Evolutionary conservation across 1,140 invertebrate genomes (phyloP).

Genomic region (Rhysida immarginata): DNA sequence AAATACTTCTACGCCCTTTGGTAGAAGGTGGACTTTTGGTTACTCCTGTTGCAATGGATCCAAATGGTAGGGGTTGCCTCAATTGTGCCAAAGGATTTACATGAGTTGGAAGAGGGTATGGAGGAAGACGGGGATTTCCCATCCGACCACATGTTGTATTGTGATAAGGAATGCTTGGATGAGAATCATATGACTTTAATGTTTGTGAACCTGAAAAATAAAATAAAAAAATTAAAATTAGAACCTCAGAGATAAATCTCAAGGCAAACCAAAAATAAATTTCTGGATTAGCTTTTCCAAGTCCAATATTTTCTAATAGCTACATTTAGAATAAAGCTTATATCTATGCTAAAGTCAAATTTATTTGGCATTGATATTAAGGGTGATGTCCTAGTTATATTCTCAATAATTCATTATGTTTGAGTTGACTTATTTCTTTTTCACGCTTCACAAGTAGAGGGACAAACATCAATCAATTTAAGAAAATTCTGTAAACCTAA

Average conservation of each 20-base stretch:
- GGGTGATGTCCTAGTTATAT: no score
- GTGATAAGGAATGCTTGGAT: conserved; percentile 53
- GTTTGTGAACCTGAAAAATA: conserved; percentile 24
- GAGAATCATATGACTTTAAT: conserved; percentile 24
- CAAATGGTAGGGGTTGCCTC: conserved; percentile 44
- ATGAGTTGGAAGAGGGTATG: conserved; percentile 67
- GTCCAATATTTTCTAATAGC: no score
- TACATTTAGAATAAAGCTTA: background rate
- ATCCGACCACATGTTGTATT: conserved; percentile 34
- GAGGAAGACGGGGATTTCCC: conserved; percentile 62
- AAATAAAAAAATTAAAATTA: background rate
- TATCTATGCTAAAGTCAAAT: background rate
- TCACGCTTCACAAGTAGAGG: no score
- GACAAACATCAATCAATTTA: no score
- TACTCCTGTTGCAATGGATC: conserved; percentile 18
- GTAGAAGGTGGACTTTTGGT: conserved; percentile 16
- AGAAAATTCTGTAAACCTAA: no score
- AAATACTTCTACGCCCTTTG: conserved; percentile 16
- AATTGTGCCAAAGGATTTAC: conserved; percentile 68
- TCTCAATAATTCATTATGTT: no score
- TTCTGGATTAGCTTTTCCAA: no score
- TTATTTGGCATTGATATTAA: no score
- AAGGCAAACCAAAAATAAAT: no score
- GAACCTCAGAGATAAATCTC: no score
- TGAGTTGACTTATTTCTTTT: no score